phyloP scores from a whole-genome alignment of 92 coral and sea anemone genomes.

The Palythoa grandis region DNA sequence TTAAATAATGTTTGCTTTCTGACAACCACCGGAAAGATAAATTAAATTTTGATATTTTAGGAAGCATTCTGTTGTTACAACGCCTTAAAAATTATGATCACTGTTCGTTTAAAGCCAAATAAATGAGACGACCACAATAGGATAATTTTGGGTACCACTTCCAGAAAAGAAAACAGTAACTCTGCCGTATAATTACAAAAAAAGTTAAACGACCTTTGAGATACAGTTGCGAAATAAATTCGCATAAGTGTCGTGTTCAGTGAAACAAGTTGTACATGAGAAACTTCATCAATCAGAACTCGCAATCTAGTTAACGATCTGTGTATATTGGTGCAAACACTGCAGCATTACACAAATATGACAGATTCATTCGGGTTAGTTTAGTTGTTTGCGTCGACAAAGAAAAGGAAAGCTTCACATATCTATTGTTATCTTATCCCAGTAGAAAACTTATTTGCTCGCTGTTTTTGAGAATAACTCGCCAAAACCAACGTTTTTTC shows the following conservation, averaged over 20 bases:
- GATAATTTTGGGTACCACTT: constrained; percentile 5
- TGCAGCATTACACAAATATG: not conserved
- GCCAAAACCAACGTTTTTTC: not conserved
- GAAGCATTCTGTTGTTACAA: constrained; percentile 7
- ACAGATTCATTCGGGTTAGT: constrained; percentile 11
- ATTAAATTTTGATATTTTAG: constrained; percentile 25
- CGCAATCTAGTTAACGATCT: not conserved
- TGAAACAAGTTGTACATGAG: not conserved
- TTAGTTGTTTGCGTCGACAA: not conserved
- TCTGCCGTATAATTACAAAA: not conserved
- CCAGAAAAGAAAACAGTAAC: not conserved
- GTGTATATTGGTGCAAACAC: not conserved
- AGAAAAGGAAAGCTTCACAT: not conserved
- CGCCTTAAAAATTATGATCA: not conserved
- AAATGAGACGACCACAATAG: constrained; percentile 12
- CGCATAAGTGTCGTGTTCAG: not conserved
- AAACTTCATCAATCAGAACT: not conserved
- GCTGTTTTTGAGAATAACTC: not conserved
- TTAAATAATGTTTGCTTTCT: constrained; percentile 25
- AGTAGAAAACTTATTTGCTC: not conserved
- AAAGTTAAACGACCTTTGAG: not conserved
- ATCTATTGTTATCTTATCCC: not conserved
- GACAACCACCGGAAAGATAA: constrained; percentile 39
- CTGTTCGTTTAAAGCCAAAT: constrained; percentile 17
- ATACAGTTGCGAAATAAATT: not conserved